Evolutionary conservation across 2,797 vertebrate genomes (phyloP).

Genomic region (Scomberomorus guttatus): DNA sequence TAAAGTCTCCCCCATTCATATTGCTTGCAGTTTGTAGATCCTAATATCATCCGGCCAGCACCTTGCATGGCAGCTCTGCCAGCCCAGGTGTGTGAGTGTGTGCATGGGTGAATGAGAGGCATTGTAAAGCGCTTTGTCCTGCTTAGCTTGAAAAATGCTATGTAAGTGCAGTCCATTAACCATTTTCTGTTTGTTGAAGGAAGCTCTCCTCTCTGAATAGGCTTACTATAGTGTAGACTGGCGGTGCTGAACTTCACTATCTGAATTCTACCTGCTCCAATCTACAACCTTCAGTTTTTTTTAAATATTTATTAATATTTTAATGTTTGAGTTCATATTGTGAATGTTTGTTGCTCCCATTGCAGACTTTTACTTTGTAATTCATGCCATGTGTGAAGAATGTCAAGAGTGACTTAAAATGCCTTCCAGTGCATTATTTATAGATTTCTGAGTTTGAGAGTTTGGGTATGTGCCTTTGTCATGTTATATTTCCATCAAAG

Average conservation of each 20-base stretch:
- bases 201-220: neutral
- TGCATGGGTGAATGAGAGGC: neutral
- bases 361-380: constrained; percentile 24
- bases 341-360: neutral
- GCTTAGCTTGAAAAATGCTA: neutral
- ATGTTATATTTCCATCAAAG: constrained; percentile 66
- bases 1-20: neutral
- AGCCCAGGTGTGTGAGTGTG: neutral
- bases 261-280: neutral
- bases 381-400: constrained; percentile 35
- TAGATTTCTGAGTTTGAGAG: constrained; percentile 42
- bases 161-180: constrained; percentile 14
- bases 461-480: constrained; percentile 63
- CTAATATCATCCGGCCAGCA: constrained; percentile 1
- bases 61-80: neutral
- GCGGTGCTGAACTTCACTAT: constrained; percentile 18
- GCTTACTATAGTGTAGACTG: neutral
- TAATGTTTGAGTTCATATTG: neutral
- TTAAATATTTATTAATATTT: neutral
- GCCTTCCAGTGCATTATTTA: constrained; percentile 61
- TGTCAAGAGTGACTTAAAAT: constrained; percentile 48
- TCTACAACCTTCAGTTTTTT: neutral
- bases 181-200: constrained; percentile 15
- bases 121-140: constrained; percentile 15
- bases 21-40: neutral